Evolutionary conservation across 2,113 vertebrate species (phyloP), one percentile per base, ranked within the genome.

Genomic region (Microtus pennsylvanicus): DNA sequence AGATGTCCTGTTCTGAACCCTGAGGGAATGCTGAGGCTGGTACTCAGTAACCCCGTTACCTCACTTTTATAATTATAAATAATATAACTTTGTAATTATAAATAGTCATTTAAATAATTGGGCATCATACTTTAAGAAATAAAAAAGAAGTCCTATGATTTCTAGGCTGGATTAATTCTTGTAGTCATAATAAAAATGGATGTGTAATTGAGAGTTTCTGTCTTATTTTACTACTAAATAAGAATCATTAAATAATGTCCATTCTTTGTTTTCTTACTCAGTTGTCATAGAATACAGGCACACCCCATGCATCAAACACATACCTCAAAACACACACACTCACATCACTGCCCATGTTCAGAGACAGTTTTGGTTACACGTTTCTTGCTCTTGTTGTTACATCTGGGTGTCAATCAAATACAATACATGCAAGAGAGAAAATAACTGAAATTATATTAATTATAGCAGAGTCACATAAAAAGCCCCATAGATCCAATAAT

Each of bases 191-290:
- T 45, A 77, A 92, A 72, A 85, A 69, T 81, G 52, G 28, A n/a
- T 78, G 11, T 26, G 61, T 63, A 58, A 2, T 11, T 65, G 28
- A 30, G 17, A 47, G 17, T 75, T 94, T 92, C 72, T 58, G 0
- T 63, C 30, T 88, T 83, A 75, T 69, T 94, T 93, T 63, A 45
- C 8, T 63, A 10, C 69, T 94, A 63, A 93, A 35, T 78, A 33
- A 33, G 1, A 13, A 4, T n/a, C 69, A 50, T 26, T 4, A 90
- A 96, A 82, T 88, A 70, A 47, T 76, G 11, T 88, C 13, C 8
- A 65, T 65, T 77, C 28, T 90, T 69, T n/a, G 12, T 35, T 70
- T 35, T 24, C 30, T 35, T 76, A 50, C 26, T 50, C 30, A 88
- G 7, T 7, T 74, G n/a, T 50, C 13, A 92, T 8, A 58, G n/a